Evolutionary conservation across 2,888 invertebrate genomes (phyloP).

Genomic region (Lithophane leautieri): DNA sequence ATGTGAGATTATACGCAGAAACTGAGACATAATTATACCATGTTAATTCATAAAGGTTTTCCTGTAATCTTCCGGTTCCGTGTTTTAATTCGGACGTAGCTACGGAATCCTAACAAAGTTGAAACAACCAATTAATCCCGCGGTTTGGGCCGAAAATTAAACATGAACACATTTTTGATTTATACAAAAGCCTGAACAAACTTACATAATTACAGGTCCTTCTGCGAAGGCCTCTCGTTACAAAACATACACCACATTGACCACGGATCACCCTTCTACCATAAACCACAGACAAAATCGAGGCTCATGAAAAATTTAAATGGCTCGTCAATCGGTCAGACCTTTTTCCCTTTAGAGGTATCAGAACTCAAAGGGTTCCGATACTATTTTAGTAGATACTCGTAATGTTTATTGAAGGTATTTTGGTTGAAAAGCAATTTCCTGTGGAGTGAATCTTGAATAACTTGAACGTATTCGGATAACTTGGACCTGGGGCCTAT

Average conservation of each 20-base stretch:
- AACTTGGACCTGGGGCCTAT: neutral
- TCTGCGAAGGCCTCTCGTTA: neutral
- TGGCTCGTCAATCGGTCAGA: conserved; percentile 20
- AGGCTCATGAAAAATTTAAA: conserved; percentile 55
- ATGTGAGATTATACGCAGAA: too few relatives aligned
- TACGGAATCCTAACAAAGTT: conserved; percentile 1
- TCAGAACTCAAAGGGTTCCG: conserved; percentile 18
- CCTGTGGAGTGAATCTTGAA: neutral
- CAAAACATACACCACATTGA: conserved; percentile 10
- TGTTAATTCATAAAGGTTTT: too few relatives aligned
- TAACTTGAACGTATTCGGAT: neutral
- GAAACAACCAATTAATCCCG: neutral
- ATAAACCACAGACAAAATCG: conserved; percentile 16
- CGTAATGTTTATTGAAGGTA: conserved; percentile 25
- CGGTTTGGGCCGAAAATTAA: conserved; percentile 3
- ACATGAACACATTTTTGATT: conserved; percentile 3
- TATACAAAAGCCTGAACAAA: conserved; percentile 19
- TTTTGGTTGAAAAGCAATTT: conserved; percentile 24
- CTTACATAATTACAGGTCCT: neutral
- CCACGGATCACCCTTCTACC: conserved; percentile 16
- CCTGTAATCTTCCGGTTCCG: too few relatives aligned
- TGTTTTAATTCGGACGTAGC: neutral
- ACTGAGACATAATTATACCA: too few relatives aligned
- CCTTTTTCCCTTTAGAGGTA: conserved; percentile 33
- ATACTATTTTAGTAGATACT: conserved; percentile 8